Conservation (phyloP, 92 coral and sea anemone genomes). For the Bergia puertoricense region DNA sequence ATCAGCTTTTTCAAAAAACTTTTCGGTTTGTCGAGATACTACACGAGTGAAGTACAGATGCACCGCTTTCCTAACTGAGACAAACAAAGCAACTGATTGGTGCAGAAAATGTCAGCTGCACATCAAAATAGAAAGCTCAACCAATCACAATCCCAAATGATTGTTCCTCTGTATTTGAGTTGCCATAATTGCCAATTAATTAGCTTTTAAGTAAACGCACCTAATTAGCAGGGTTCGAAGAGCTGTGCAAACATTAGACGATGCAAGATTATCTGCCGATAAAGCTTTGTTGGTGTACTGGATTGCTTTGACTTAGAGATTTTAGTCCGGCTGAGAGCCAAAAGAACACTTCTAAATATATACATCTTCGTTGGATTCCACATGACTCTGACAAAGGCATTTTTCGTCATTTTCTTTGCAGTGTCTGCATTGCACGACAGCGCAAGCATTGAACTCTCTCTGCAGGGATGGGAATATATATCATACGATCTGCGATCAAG, state of each 20-base stretch:
- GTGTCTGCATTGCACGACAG: constrained; percentile 30
- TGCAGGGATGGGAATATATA: constrained; percentile 68
- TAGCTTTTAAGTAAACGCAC: constrained; percentile 35
- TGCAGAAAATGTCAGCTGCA: constrained; percentile 14
- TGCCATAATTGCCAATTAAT: constrained; percentile 24
- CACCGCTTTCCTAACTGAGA: not conserved
- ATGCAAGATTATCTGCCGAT: constrained; percentile 29
- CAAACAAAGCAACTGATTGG: constrained; percentile 9
- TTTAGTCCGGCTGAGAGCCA: not conserved
- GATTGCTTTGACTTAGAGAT: constrained; percentile 14
- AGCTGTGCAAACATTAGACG: constrained; percentile 31
- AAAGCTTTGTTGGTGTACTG: constrained; percentile 17
- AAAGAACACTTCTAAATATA: constrained; percentile 10
- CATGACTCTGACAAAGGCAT: constrained; percentile 12
- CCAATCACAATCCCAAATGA: constrained; percentile 16
- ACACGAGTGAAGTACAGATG: not conserved
- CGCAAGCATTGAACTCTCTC: constrained; percentile 55
- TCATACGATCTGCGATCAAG: constrained; percentile 72
- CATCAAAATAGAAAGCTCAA: not conserved
- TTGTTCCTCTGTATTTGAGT: not conserved
- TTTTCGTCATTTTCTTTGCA: not conserved
- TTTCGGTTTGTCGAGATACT: not conserved
- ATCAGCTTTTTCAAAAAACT: not conserved
- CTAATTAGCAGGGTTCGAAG: constrained; percentile 31
- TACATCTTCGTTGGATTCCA: not conserved